Percentiles rank a stretch among this genome's conserved stretches.
These are phyloP conservation scores for Cosmia pyralina DNA, from an alignment of 2,888 invertebrate genomes.

Conservation along the genomic window DNA sequence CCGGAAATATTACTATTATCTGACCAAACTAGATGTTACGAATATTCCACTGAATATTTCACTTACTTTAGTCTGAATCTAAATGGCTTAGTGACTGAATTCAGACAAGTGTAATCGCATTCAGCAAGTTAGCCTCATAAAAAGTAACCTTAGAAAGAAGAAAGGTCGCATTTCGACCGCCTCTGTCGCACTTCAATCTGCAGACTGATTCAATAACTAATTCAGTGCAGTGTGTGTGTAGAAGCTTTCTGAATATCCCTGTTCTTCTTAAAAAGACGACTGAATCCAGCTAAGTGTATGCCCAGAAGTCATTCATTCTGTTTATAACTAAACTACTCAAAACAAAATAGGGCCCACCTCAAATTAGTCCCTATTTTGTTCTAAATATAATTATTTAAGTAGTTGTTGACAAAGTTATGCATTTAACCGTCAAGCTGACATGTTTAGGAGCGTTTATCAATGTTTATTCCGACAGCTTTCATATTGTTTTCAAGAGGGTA, in stretches of 20 bases:
- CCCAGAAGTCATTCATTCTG: too few relatives aligned
- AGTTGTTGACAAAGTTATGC: too few relatives aligned
- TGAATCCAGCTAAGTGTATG: neutral
- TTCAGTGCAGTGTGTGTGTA: too few relatives aligned
- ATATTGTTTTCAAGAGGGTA: too few relatives aligned
- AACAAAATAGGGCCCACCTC: too few relatives aligned
- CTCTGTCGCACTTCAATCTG: neutral
- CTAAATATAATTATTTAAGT: too few relatives aligned
- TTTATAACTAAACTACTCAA: too few relatives aligned
- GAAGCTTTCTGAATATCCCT: too few relatives aligned
- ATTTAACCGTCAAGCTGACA: too few relatives aligned
- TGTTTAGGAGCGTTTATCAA: too few relatives aligned
- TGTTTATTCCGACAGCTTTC: too few relatives aligned
- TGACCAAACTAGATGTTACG: constrained; percentile 43
- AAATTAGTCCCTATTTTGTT: too few relatives aligned
- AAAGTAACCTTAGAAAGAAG: neutral
- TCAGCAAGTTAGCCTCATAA: neutral
- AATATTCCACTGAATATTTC: constrained; percentile 11
- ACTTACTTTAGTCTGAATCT: neutral
- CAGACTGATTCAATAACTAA: neutral
- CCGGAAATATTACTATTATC: constrained; percentile 34
- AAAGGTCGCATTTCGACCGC: neutral
- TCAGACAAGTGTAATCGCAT: neutral
- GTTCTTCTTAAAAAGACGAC: neutral
- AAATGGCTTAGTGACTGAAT: neutral